phyloP scores from a whole-genome alignment of 2,888 invertebrate genomes.

The Thalpophila matura region DNA sequence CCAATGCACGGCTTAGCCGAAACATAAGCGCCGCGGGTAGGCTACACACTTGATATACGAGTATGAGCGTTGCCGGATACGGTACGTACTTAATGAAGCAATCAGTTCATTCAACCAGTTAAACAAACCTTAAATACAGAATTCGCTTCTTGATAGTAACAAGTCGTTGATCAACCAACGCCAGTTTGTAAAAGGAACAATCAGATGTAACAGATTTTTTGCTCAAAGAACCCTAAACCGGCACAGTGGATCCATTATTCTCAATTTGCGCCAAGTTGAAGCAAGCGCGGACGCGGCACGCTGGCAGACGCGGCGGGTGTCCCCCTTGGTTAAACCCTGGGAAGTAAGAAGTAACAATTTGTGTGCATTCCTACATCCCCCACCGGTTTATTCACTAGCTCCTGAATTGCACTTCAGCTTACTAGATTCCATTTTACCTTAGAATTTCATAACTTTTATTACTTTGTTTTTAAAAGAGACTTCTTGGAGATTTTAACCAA shows the following conservation, averaged over 20 bases:
- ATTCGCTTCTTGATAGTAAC: background rate
- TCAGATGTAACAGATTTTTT: slow-evolving; percentile 72
- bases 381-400: slow-evolving; percentile 71
- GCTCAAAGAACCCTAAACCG: slow-evolving; percentile 78
- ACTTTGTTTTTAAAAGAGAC: slow-evolving; percentile 54
- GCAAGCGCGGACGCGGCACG: slow-evolving; percentile 74
- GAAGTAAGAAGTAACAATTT: slow-evolving; percentile 87
- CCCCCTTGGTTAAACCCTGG: slow-evolving; percentile 89
- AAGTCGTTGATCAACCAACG: slow-evolving; percentile 26
- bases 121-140: background rate
- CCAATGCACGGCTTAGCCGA: slow-evolving; percentile 87
- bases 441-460: slow-evolving; percentile 62
- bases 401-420: slow-evolving; percentile 76
- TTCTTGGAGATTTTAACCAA: slow-evolving; percentile 43
- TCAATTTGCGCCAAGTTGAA: slow-evolving; percentile 87
- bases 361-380: slow-evolving; percentile 79
- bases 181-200: slow-evolving; percentile 51
- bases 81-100: slow-evolving; percentile 22
- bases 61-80: slow-evolving; percentile 17
- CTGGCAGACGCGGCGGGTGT: slow-evolving; percentile 86
- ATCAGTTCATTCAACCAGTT: slow-evolving; percentile 4
- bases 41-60: slow-evolving; percentile 43
- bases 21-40: slow-evolving; percentile 76
- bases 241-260: slow-evolving; percentile 85
- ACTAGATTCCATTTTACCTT: slow-evolving; percentile 58